A percentile compares a stretch with the other conserved stretches of the same genome.
Conservation (phyloP, 1,140 invertebrate species). For the Ditylenchus dipsaci region DNA sequence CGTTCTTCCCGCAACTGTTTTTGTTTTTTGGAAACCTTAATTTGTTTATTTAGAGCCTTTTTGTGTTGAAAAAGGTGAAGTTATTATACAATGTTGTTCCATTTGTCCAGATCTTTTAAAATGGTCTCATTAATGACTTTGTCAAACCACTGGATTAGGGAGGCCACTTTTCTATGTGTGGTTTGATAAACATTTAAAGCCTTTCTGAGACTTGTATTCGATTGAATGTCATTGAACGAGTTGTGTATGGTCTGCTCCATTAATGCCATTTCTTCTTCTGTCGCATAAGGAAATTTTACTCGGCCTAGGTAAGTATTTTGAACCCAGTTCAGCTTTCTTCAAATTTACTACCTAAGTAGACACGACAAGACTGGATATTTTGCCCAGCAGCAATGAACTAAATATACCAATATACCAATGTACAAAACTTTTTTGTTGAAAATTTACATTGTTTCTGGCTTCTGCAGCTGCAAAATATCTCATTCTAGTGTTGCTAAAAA, state of each 20-base stretch:
- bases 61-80: background rate
- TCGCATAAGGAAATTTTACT: conserved; percentile 67
- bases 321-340: background rate
- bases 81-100: conserved; percentile 44
- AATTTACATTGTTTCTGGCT: conserved; percentile 61
- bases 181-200: conserved; percentile 62
- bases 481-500: conserved; percentile 54
- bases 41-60: conserved; percentile 1
- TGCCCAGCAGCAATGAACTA: conserved; percentile 64
- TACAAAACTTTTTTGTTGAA: too few relatives aligned
- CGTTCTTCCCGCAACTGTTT: conserved; percentile 52
- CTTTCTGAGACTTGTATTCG: conserved; percentile 62
- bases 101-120: conserved; percentile 54
- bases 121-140: conserved; percentile 58
- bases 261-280: conserved; percentile 63
- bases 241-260: conserved; percentile 63
- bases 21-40: conserved; percentile 45
- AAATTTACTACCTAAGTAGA: conserved; percentile 61
- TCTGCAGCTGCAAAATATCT: conserved; percentile 63
- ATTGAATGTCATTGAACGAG: conserved; percentile 65
- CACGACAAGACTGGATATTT: conserved; percentile 64
- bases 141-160: conserved; percentile 66
- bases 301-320: conserved; percentile 10
- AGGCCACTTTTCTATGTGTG: conserved; percentile 62
- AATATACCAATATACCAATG: too few relatives aligned